These are phyloP conservation scores for Leuctra nigra DNA, from an alignment of 2,888 invertebrate species.

Conservation along the genomic window DNA sequence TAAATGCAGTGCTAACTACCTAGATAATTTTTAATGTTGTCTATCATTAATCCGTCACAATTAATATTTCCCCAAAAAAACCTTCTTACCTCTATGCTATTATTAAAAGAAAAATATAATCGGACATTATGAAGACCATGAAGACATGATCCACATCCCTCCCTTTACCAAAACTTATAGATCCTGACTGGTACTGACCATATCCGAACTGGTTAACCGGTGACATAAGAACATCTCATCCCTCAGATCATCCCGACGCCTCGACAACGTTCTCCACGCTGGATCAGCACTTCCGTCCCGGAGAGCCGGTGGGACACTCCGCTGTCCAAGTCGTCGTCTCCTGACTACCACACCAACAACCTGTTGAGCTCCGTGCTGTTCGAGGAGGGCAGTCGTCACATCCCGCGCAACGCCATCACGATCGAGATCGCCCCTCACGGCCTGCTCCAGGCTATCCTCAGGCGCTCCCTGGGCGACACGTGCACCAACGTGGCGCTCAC, in stretches of 20 bases:
- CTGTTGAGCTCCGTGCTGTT: constrained; percentile 63
- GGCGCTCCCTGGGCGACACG: constrained; percentile 62
- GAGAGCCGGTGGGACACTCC: constrained; percentile 62
- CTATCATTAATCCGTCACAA: too few species aligned
- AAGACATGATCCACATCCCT: too few species aligned
- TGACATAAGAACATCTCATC: too few species aligned
- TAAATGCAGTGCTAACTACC: too few species aligned
- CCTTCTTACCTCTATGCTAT: too few species aligned
- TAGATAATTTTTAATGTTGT: too few species aligned
- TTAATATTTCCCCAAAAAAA: too few species aligned
- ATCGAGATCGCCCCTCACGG: constrained; percentile 90
- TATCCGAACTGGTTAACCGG: too few species aligned
- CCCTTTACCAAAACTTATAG: too few species aligned
- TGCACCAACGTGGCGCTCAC: constrained; percentile 70
- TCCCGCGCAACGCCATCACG: constrained; percentile 73
- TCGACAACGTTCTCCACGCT: constrained; percentile 60
- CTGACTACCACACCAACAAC: constrained; percentile 81
- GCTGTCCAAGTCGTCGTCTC: constrained; percentile 60
- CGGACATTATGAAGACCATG: too few species aligned
- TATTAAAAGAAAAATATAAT: too few species aligned
- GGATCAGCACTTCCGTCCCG: constrained; percentile 82
- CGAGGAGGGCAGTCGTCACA: constrained; percentile 71
- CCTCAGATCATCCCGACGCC: constrained; percentile 57
- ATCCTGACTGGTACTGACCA: too few species aligned
- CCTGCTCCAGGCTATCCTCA: constrained; percentile 78